Percentiles rank a stretch among this genome's conserved stretches.
These are phyloP conservation scores for Anas platyrhynchos DNA, from an alignment of 2,113 vertebrate genomes.

Conservation along the genomic window DNA sequence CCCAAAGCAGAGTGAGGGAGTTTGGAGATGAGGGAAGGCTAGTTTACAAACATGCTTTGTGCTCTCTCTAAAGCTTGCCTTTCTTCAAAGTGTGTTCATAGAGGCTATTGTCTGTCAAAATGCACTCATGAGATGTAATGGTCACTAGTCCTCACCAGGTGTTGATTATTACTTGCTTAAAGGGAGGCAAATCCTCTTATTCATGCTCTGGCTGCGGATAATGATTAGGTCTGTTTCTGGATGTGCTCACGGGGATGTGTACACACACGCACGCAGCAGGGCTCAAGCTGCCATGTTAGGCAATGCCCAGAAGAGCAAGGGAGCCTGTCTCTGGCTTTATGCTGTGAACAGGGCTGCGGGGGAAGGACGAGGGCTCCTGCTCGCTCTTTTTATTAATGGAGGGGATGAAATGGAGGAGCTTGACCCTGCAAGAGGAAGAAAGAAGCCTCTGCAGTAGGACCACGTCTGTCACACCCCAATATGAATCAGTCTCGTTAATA, in stretches of 20 bases:
- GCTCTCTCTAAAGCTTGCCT: background rate
- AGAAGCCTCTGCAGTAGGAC: background rate
- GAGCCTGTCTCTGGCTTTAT: background rate
- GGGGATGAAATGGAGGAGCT: background rate
- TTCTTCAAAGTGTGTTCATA: background rate
- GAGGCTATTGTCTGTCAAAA: accelerated
- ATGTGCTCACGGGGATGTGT: background rate
- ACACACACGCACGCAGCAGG: background rate
- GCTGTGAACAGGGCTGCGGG: background rate
- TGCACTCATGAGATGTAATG: background rate
- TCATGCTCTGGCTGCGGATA: background rate
- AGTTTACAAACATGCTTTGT: background rate
- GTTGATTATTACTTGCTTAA: conserved; percentile 17
- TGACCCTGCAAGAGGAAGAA: background rate
- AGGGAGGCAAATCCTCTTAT: conserved; percentile 39
- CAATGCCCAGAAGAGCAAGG: background rate
- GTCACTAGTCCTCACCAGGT: background rate
- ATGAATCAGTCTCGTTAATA: background rate
- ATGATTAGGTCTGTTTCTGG: background rate
- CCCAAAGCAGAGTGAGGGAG: background rate
- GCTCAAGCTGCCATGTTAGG: background rate
- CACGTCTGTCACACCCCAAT: accelerated
- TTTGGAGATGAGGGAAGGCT: background rate
- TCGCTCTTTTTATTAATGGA: background rate
- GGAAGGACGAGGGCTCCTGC: background rate